A percentile compares a stretch with the other conserved stretches of the same genome.
Evolutionary conservation across 2,113 vertebrate species (phyloP).

Genomic region (Coryphaenoides rupestris): DNA sequence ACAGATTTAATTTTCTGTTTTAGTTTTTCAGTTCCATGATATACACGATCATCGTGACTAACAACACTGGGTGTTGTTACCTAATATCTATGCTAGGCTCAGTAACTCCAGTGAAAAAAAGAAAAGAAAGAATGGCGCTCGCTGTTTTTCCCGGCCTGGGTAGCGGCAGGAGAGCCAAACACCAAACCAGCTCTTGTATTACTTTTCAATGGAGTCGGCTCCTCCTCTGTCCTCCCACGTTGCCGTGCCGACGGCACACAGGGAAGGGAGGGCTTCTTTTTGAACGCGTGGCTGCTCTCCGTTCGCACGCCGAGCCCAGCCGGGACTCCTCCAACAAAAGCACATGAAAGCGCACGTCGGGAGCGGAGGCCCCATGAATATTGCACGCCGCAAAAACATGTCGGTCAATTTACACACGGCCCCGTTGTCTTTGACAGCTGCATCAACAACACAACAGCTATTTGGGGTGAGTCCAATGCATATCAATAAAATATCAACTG

Average conservation of each 20-base stretch:
- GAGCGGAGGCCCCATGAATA: slow-evolving; percentile 51
- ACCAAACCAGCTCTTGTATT: too few relatives aligned
- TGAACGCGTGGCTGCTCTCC: slow-evolving; percentile 34
- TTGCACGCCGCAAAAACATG: slow-evolving; percentile 55
- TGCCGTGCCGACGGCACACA: slow-evolving; percentile 14
- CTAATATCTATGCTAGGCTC: too few relatives aligned
- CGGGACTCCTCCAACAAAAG: slow-evolving; percentile 15
- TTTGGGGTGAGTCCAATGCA: slow-evolving; percentile 39
- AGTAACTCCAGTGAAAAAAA: too few relatives aligned
- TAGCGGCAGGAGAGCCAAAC: too few relatives aligned
- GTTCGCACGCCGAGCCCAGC: slow-evolving; percentile 4
- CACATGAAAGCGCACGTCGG: slow-evolving; percentile 41
- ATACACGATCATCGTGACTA: too few relatives aligned
- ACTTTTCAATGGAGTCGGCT: neutral
- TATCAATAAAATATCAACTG: slow-evolving; percentile 64
- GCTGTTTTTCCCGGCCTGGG: too few relatives aligned
- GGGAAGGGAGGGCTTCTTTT: neutral
- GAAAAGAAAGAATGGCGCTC: too few relatives aligned
- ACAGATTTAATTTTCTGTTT: too few relatives aligned
- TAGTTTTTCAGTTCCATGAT: too few relatives aligned
- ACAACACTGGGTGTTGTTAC: too few relatives aligned
- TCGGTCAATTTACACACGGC: slow-evolving; percentile 56
- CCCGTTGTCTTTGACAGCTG: slow-evolving; percentile 50
- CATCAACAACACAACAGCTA: slow-evolving; percentile 57
- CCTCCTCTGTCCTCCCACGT: slow-evolving; percentile 1